Evolutionary conservation across 2,888 invertebrate genomes (phyloP).

Genomic region (Lasioglossum marginatum): DNA sequence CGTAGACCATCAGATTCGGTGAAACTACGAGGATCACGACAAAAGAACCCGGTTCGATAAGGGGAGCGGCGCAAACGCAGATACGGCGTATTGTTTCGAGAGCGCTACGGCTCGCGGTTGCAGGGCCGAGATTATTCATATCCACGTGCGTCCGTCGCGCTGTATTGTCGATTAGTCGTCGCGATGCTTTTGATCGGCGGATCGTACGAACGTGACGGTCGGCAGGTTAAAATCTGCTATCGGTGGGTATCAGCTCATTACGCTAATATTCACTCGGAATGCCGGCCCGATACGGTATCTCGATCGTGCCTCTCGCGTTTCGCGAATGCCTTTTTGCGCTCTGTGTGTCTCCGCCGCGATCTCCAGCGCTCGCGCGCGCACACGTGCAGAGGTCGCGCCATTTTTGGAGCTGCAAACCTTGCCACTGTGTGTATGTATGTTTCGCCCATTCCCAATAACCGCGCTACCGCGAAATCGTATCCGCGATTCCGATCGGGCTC

Average conservation of each 20-base stretch:
- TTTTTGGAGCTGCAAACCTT: slow-evolving; percentile 52
- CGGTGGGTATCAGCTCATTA: slow-evolving; percentile 83
- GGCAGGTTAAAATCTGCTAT: slow-evolving; percentile 79
- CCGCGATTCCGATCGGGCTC: slow-evolving; percentile 38
- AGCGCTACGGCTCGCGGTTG: not conserved
- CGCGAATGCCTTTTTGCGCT: slow-evolving; percentile 79
- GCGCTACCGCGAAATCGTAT: slow-evolving; percentile 43
- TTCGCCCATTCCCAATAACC: slow-evolving; percentile 26
- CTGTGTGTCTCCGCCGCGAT: slow-evolving; percentile 49
- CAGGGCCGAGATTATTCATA: slow-evolving; percentile 56
- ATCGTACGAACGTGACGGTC: slow-evolving; percentile 75
- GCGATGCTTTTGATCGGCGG: slow-evolving; percentile 69
- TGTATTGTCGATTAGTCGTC: slow-evolving; percentile 56
- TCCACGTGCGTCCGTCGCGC: slow-evolving; percentile 39
- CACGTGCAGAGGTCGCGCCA: slow-evolving; percentile 48
- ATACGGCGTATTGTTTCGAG: slow-evolving; percentile 46
- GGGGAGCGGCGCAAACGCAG: slow-evolving; percentile 36
- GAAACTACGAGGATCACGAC: slow-evolving; percentile 35
- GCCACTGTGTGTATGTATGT: not conserved
- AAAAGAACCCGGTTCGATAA: slow-evolving; percentile 52
- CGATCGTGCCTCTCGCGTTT: slow-evolving; percentile 80
- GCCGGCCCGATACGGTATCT: slow-evolving; percentile 79
- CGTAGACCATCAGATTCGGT: slow-evolving; percentile 39
- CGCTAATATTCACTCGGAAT: slow-evolving; percentile 84
- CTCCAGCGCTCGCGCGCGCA: slow-evolving; percentile 5